Percentiles rank a stretch among this genome's conserved stretches.
Conservation (phyloP, 2,888 invertebrate species). For the Heliconius ismenius region DNA sequence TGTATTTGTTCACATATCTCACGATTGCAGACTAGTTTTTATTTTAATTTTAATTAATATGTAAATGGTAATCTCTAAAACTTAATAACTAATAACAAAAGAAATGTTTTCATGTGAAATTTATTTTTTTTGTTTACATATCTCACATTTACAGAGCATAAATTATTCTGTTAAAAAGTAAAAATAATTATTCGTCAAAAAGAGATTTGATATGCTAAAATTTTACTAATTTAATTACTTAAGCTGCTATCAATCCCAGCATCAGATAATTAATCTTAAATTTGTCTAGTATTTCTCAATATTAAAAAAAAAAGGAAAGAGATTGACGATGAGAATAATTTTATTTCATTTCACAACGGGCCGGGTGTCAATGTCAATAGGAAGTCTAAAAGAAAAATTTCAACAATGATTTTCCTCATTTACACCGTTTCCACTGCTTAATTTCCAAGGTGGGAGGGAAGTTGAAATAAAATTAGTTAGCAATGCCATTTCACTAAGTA, state of each 20-base stretch:
- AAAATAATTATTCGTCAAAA: too few species aligned
- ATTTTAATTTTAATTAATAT: too few species aligned
- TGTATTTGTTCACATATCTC: too few species aligned
- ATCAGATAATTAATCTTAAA: background rate
- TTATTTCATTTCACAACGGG: slow-evolving; percentile 27
- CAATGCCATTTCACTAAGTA: slow-evolving; percentile 15
- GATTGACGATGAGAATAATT: slow-evolving; percentile 24
- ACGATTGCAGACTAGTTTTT: too few species aligned
- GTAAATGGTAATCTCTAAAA: too few species aligned
- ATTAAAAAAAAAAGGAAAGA: slow-evolving; percentile 17
- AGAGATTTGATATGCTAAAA: background rate
- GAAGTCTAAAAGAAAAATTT: background rate
- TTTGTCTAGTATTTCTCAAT: slow-evolving; percentile 4
- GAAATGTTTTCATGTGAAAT: too few species aligned
- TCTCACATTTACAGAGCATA: too few species aligned
- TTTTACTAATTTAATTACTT: background rate
- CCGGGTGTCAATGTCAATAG: background rate
- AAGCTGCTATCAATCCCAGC: background rate
- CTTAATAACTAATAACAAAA: too few species aligned
- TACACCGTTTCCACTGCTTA: slow-evolving; percentile 14
- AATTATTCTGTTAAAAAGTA: too few species aligned
- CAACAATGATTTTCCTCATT: too few species aligned
- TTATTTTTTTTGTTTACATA: too few species aligned
- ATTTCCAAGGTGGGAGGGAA: background rate
- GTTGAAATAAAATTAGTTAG: background rate